Base-by-base conservation (phyloP, 2,113 vertebrate species). In the Meriones unguiculatus region DNA sequence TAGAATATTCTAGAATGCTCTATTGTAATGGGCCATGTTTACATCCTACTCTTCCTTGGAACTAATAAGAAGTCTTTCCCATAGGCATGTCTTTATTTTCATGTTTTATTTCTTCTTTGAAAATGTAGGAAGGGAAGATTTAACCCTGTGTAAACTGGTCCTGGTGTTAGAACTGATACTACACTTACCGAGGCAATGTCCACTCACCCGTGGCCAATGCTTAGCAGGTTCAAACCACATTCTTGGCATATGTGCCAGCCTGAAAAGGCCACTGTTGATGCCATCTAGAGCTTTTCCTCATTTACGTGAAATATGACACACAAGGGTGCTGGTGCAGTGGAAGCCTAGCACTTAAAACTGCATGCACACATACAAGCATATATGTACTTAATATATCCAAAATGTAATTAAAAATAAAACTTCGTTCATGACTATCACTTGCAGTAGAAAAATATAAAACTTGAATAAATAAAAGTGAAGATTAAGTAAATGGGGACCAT, bases 401-500 rank as follows among this genome's bases (percentile, higher is more conserved):
- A 86, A 70, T 46, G 50, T 69, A 82, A 38, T 78, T 52, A 94
- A 25, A 94, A 94, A 96, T 86, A 84, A 91, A 94, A 72, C 72
- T 22, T 89, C 59, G 18, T 80, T 88, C 22, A 50, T 95, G 72
- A 91, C 9, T 46, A 57, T 84, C 50, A 57, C 35, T 96, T 89
- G 82, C 8, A 75, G 15, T 86, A 94, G 78, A n/a, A 18, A 78
- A 89, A 84, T n/a, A 81, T n/a, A 72, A 91, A 86, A 89, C 67
- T 69, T 2, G 7, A 93, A 64, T 77, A 28, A 95, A 80, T 85
- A 69, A 90, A 95, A 92, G 69, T 87, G 50, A 85, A 94, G 15
- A 75, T 62, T 64, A 89, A 97, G 70, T 88, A 94, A 52, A 20
- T 52, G 35, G 11, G 30, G 85, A 90, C 59, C 86, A 93, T 0